Percentiles rank a stretch among this genome's conserved stretches.
phyloP scores from a whole-genome alignment of 2,797 vertebrate species.

The Champsocephalus esox region DNA sequence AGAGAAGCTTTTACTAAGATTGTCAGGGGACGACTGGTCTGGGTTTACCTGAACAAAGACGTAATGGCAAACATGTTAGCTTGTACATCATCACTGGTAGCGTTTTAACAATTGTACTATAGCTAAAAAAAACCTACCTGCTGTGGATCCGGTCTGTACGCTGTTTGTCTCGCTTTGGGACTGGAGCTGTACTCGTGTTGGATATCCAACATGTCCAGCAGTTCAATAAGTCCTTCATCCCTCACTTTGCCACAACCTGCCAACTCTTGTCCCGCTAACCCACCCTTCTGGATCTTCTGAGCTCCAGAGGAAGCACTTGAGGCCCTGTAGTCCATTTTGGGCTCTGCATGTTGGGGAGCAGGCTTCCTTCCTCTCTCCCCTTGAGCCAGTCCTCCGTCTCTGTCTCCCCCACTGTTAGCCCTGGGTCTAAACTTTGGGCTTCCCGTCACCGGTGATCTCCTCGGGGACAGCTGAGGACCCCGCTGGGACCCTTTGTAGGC shows the following conservation, averaged over 20 bases:
- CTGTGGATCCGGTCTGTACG: constrained; percentile 68
- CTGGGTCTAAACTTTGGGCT: constrained; percentile 75
- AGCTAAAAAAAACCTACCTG: constrained; percentile 57
- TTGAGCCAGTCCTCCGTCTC: constrained; percentile 54
- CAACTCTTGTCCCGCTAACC: constrained; percentile 80
- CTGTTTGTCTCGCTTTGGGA: constrained; percentile 61
- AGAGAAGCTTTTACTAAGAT: constrained; percentile 88
- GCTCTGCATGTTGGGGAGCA: constrained; percentile 59
- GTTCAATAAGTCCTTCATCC: constrained; percentile 83
- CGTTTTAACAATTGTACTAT: neutral
- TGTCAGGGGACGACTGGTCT: constrained; percentile 54
- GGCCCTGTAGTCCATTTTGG: constrained; percentile 70
- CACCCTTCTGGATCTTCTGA: constrained; percentile 65
- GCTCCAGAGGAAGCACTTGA: constrained; percentile 52
- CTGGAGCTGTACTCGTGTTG: constrained; percentile 86
- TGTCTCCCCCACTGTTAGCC: constrained; percentile 61
- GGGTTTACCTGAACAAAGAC: constrained; percentile 66
- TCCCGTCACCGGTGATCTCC: constrained; percentile 67
- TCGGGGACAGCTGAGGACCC: constrained; percentile 59
- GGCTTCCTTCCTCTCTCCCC: constrained; percentile 63
- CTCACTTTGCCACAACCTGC: constrained; percentile 44
- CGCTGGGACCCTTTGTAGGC: constrained; percentile 67
- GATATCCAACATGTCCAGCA: constrained; percentile 87
- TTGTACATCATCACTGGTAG: neutral
- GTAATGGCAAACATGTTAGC: constrained; percentile 9